Evolutionary conservation across 2,113 vertebrate species (phyloP).

Genomic region (Tauraco erythrolophus): DNA sequence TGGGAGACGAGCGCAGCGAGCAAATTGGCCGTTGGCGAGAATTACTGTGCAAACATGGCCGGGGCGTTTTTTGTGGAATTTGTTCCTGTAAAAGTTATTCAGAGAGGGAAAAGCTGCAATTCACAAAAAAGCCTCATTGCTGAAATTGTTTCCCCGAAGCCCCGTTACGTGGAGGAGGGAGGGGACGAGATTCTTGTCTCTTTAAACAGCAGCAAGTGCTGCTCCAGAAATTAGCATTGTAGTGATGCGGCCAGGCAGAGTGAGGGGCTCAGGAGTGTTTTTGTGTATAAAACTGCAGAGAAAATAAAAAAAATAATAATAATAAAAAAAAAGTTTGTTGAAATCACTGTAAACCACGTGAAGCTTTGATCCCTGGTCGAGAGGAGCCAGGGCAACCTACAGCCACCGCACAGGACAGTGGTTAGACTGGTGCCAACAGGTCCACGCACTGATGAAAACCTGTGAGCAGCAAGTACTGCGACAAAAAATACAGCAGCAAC

Average conservation of each 20-base stretch:
- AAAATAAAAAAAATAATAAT: too few relatives aligned
- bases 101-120: neutral
- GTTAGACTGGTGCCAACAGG: neutral
- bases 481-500: neutral
- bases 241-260: fast-evolving
- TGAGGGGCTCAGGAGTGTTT: fast-evolving
- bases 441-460: neutral
- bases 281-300: neutral
- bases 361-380: neutral
- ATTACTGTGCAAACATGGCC: neutral
- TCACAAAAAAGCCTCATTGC: neutral
- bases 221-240: neutral
- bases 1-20: neutral
- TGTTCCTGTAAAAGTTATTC: neutral
- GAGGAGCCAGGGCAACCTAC: neutral
- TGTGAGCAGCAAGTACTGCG: fast-evolving
- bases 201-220: neutral
- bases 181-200: neutral
- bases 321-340: neutral
- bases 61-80: neutral
- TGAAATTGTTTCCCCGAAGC: neutral
- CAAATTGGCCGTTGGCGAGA: neutral
- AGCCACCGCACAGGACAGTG: fast-evolving
- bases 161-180: fast-evolving
- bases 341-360: neutral